A percentile compares a stretch with the other conserved stretches of the same genome.
Conservation (phyloP, 2,888 invertebrate species). For the Drosophila silvestris region DNA sequence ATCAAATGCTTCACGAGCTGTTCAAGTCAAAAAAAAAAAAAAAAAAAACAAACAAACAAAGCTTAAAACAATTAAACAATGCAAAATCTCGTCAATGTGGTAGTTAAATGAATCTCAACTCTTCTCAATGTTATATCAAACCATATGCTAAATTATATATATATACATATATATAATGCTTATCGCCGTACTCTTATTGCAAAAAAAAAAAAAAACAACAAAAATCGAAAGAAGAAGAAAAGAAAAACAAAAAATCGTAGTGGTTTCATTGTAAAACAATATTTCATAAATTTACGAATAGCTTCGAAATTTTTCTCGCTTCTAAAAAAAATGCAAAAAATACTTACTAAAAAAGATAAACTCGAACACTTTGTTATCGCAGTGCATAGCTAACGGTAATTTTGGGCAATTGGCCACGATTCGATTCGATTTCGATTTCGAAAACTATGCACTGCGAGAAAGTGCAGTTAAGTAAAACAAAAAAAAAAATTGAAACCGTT, state of each 20-base stretch:
- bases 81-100: constrained; percentile 75
- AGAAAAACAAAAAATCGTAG: constrained; percentile 69
- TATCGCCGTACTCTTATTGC: constrained; percentile 53
- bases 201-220: constrained; percentile 26
- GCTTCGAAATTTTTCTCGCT: constrained; percentile 71
- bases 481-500: constrained; percentile 26
- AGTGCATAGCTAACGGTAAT: constrained; percentile 14
- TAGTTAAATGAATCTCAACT: constrained; percentile 82
- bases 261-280: constrained; percentile 83
- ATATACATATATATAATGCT: constrained; percentile 41
- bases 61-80: constrained; percentile 57
- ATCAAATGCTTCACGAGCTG: constrained; percentile 58
- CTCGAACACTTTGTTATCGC: constrained; percentile 15
- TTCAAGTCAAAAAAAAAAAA: constrained; percentile 42
- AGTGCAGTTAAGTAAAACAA: constrained; percentile 5
- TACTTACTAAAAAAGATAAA: constrained; percentile 14
- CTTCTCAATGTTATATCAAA: constrained; percentile 76
- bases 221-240: constrained; percentile 30
- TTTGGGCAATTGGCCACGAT: neutral
- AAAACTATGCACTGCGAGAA: constrained; percentile 28
- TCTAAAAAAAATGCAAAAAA: constrained; percentile 46
- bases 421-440: too few species aligned
- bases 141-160: constrained; percentile 59
- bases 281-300: constrained; percentile 66
- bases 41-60: constrained; percentile 26